These are phyloP conservation scores for Gryllus longicercus DNA, from an alignment of 2,888 invertebrate species.

Conservation along the genomic window DNA sequence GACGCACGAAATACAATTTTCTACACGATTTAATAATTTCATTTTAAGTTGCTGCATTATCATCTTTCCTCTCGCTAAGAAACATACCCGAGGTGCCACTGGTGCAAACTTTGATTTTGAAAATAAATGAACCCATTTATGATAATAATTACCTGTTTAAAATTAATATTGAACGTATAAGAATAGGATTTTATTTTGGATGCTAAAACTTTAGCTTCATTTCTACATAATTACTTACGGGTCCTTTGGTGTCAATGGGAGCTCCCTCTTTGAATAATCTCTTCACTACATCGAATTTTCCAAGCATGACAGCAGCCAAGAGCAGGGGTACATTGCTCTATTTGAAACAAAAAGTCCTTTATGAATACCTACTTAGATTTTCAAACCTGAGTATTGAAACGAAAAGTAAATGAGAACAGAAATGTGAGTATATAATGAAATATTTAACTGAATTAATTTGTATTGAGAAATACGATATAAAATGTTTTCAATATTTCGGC, in stretches of 20 bases:
- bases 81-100: no score
- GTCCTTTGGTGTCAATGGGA: slow-evolving; percentile 43
- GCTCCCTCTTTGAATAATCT: slow-evolving; percentile 44
- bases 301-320: slow-evolving; percentile 45
- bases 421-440: not conserved
- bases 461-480: no score
- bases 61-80: no score
- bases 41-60: no score
- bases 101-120: no score
- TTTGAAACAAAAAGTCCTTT: not conserved
- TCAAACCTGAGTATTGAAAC: not conserved
- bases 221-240: slow-evolving; percentile 39
- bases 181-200: no score
- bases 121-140: no score
- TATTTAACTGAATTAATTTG: not conserved
- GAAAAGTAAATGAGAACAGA: not conserved
- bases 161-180: no score
- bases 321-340: slow-evolving; percentile 39
- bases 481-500: no score
- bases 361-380: not conserved
- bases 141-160: no score
- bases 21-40: no score
- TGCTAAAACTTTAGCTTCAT: not conserved
- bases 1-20: no score
- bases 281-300: slow-evolving; percentile 44